Evolutionary conservation across 2,888 invertebrate genomes (phyloP).

Genomic region (Gymnosoma rotundatum): DNA sequence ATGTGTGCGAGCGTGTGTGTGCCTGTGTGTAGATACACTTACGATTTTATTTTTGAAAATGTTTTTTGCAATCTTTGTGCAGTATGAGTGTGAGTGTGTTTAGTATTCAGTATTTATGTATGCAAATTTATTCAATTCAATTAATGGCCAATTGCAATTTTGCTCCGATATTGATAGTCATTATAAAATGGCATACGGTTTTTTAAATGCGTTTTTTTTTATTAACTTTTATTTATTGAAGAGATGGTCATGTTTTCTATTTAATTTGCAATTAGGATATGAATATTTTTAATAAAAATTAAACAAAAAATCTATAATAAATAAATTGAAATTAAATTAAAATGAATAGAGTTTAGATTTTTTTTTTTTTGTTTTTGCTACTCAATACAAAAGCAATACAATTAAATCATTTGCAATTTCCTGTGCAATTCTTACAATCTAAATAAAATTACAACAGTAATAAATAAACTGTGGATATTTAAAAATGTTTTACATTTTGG

Average conservation of each 20-base stretch:
- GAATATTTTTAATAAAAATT: not conserved
- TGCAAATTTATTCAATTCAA: slow-evolving; percentile 53
- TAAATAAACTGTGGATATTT: slow-evolving; percentile 45
- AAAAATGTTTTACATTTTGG: not conserved
- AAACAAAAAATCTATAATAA: not conserved
- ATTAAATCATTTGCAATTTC: slow-evolving; percentile 72
- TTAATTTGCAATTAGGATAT: too few relatives aligned
- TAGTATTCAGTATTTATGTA: not conserved
- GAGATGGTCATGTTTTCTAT: too few relatives aligned
- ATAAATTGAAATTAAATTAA: slow-evolving; percentile 59
- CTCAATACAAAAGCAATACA: slow-evolving; percentile 57
- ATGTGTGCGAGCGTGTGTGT: not conserved
- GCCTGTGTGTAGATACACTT: not conserved
- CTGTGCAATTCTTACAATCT: slow-evolving; percentile 63
- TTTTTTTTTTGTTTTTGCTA: slow-evolving; percentile 9
- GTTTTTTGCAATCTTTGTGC: not conserved
- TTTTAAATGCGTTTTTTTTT: too few relatives aligned
- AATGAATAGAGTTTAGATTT: slow-evolving; percentile 46
- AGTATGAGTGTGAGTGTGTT: not conserved
- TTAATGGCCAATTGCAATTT: slow-evolving; percentile 42
- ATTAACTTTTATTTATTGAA: too few relatives aligned
- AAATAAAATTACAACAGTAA: slow-evolving; percentile 22
- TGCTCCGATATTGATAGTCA: not conserved
- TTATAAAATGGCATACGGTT: not conserved
- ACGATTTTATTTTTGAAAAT: not conserved